Evolutionary conservation across 2,113 vertebrate genomes (phyloP), one percentile per base, ranked within the genome.

Genomic region (Gambusia affinis): DNA sequence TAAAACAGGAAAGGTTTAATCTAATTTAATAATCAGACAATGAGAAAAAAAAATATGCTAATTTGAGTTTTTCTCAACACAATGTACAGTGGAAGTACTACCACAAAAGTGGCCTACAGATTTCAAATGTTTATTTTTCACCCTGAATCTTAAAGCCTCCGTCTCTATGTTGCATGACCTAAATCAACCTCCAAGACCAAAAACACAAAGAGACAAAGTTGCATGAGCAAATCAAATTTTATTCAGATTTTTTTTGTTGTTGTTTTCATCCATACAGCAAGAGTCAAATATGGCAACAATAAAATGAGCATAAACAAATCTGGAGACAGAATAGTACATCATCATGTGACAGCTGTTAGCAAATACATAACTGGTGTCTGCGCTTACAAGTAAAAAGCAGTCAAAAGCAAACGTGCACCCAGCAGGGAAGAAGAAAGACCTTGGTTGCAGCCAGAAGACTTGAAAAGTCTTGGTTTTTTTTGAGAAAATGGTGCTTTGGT

Each of bases 221-320:
- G 92, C 89, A 86, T 97, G 96, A 97, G 96, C 96, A 98, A 97
- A 97, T 98, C 96, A 95, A 97, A 96, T 97, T 98, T 95, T 94
- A 92, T 94, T 93, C 89, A 86, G 88, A 87, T 89, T 89, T 67
- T 67, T 90, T 90, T 89, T 92, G 89, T 90, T 92, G 92, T 93
- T 90, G 89, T 93, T 92, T 92, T 82, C 88, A 93, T 92, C 85
- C 92, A 93, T 94, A 99, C 97, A 99, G 96, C 97, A 97, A 98
- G 95, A 95, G 95, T 98, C 97, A 97, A 97, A 96, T 97, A 96
- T 95, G 95, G 96, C 97, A 95, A 98, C 97, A 96, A 97, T 98
- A 96, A 99, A 98, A 96, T 97, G 96, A 96, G 96, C 96, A 95
- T 96, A 96, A 98, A 97, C 96, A 97, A 98, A 97, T 96, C 94